These are phyloP conservation scores for Henricia sp. DNA, from an alignment of 53 echinoderm and acorn worm genomes.

Conservation along the genomic window DNA sequence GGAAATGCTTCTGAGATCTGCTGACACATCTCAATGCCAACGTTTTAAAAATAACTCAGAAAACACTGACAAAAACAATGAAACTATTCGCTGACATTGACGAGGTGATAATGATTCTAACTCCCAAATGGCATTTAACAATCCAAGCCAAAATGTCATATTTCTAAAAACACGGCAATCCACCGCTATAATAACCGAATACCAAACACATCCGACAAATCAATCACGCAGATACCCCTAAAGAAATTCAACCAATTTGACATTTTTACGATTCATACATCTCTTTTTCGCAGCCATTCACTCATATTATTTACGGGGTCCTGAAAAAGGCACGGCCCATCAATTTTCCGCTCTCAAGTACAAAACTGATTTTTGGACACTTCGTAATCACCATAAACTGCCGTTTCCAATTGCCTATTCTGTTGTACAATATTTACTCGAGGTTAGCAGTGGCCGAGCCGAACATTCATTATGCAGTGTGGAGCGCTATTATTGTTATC, in stretches of 20 bases:
- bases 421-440: conserved; percentile 55
- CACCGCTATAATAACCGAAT: neutral
- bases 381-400: conserved; percentile 18
- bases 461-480: conserved; percentile 45
- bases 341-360: neutral
- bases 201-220: neutral
- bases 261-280: neutral
- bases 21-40: no score
- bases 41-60: no score
- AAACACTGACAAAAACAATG: conserved; percentile 11
- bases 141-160: conserved; percentile 12
- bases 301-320: neutral
- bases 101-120: conserved; percentile 19
- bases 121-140: neutral
- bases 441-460: neutral
- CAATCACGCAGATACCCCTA: neutral
- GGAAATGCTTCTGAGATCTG: no score
- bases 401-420: conserved; percentile 20
- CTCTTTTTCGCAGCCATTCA: neutral
- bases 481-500: conserved; percentile 46
- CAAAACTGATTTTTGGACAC: conserved; percentile 3
- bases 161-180: neutral
- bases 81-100: neutral
- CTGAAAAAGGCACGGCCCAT: neutral
- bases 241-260: neutral